Evolutionary conservation across 2,888 invertebrate genomes (phyloP).

Genomic region (Mimas tiliae): DNA sequence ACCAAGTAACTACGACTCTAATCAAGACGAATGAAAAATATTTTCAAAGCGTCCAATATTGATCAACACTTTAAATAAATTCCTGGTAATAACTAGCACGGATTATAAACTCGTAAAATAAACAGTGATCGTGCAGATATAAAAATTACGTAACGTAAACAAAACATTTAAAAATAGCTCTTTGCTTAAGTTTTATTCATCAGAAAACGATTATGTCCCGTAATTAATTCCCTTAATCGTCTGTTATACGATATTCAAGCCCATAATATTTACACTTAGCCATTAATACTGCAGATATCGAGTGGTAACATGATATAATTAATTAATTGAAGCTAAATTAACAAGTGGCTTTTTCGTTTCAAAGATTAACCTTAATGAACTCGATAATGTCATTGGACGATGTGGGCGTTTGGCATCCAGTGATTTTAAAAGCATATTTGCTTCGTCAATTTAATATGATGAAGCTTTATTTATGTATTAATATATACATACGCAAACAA

Average conservation of each 20-base stretch:
- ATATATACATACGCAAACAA: too few species aligned
- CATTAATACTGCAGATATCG: conserved; percentile 6
- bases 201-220: conserved; percentile 38
- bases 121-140: background rate
- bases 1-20: too few species aligned
- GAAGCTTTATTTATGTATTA: too few species aligned
- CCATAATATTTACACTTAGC: conserved; percentile 34
- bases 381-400: background rate
- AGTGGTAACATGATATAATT: conserved; percentile 8
- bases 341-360: background rate
- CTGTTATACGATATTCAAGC: conserved; percentile 33
- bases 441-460: too few species aligned
- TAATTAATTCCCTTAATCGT: conserved; percentile 38
- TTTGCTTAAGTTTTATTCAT: conserved; percentile 28
- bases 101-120: background rate
- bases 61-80: background rate
- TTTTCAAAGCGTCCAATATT: background rate
- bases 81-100: background rate
- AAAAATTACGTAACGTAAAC: background rate
- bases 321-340: background rate
- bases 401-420: background rate
- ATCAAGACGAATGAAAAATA: background rate
- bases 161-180: background rate
- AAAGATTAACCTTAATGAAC: conserved; percentile 2
- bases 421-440: too few species aligned